Percentiles rank a stretch among this genome's conserved stretches.
These are phyloP conservation scores for Dasysyrphus albostriatus DNA, from an alignment of 2,888 invertebrate species.

Conservation along the genomic window DNA sequence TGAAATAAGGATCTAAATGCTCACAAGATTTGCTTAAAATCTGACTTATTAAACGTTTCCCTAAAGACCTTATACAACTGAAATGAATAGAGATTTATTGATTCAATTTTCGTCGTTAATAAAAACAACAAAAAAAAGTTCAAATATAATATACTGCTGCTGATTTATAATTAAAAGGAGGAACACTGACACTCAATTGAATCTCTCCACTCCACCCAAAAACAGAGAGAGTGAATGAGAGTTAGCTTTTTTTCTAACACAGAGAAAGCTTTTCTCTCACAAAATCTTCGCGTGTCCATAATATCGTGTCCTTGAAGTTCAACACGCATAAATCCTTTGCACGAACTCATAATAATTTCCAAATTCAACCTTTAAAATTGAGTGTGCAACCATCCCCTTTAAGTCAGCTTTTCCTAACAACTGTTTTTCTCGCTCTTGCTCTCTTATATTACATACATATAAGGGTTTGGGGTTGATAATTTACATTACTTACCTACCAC, in stretches of 20 bases:
- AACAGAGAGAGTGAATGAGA: slow-evolving; percentile 46
- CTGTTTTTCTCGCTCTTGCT: neutral
- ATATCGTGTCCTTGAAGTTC: slow-evolving; percentile 56
- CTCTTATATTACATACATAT: neutral
- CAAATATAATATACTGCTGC: neutral
- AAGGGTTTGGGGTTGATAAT: slow-evolving; percentile 15
- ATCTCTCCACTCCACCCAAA: neutral
- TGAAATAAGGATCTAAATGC: no score
- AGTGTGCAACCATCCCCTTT: slow-evolving; percentile 66
- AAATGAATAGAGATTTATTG: no score
- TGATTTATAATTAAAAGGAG: neutral
- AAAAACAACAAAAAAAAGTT: no score
- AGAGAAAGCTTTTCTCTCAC: slow-evolving; percentile 49
- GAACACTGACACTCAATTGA: neutral
- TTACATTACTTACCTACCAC: slow-evolving; percentile 53
- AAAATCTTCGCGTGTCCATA: slow-evolving; percentile 18
- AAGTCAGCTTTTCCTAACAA: slow-evolving; percentile 39
- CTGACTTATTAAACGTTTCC: no score
- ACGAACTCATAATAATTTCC: slow-evolving; percentile 16
- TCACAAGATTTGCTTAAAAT: no score
- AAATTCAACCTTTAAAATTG: slow-evolving; percentile 32
- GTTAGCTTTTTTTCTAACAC: slow-evolving; percentile 22
- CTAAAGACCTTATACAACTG: no score
- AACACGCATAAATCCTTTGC: slow-evolving; percentile 50
- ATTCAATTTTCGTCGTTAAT: no score